Conservation (phyloP, 2,888 invertebrate genomes). For the Timandra comae region DNA sequence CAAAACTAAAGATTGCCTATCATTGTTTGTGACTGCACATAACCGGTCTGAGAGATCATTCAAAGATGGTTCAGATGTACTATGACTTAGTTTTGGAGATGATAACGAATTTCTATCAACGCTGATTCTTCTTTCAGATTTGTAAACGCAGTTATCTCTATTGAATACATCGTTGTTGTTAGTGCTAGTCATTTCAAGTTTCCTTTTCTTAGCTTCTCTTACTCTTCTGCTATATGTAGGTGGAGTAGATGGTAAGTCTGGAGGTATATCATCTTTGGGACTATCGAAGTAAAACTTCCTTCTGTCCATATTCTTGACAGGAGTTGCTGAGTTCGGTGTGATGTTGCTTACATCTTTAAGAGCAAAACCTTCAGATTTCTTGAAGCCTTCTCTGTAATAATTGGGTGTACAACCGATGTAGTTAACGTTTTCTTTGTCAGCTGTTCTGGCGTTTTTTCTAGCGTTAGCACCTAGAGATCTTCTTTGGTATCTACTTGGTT, state of each 20-base stretch:
- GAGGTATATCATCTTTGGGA: constrained; percentile 50
- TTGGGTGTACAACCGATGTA: constrained; percentile 77
- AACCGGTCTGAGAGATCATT: constrained; percentile 58
- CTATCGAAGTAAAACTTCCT: constrained; percentile 43
- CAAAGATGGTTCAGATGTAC: constrained; percentile 60
- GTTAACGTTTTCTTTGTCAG: constrained; percentile 69
- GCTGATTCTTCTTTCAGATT: constrained; percentile 59
- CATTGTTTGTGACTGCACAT: constrained; percentile 42
- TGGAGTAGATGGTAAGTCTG: constrained; percentile 60
- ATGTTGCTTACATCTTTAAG: constrained; percentile 79
- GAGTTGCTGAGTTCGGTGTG: constrained; percentile 70
- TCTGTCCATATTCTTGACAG: constrained; percentile 50
- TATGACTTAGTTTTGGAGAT: constrained; percentile 49
- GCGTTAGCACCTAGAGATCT: constrained; percentile 57
- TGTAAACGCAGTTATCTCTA: constrained; percentile 54
- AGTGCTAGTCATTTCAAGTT: constrained; percentile 60
- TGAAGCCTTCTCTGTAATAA: constrained; percentile 77
- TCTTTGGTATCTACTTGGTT: constrained; percentile 66
- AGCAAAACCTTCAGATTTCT: constrained; percentile 68
- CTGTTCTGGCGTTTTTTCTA: constrained; percentile 48
- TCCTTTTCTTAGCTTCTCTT: constrained; percentile 66
- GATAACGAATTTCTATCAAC: constrained; percentile 39
- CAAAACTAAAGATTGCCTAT: constrained; percentile 43
- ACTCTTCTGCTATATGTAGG: constrained; percentile 66
- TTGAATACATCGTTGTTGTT: constrained; percentile 47